Base-by-base conservation (phyloP, 1,140 invertebrate species). In the Parapsyche elsis region DNA sequence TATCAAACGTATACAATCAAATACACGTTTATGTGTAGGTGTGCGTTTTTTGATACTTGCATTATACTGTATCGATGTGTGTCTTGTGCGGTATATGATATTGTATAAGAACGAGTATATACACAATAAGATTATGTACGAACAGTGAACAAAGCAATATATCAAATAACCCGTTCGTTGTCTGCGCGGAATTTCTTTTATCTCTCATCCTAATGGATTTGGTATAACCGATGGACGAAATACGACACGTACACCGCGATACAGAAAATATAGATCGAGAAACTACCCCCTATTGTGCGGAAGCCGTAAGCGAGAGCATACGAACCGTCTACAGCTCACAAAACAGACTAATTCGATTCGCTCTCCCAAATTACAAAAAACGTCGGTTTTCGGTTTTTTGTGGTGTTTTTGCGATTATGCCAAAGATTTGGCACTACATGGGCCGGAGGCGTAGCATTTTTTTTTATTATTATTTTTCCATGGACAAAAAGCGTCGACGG, bases 191-290 rank as follows among this genome's bases (percentile, higher is more conserved):
- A 30, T 77, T 81, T 78, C 76, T 75, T 81, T 81, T 81, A 76
- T 78, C 67, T 78, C 61, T 78, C 46, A 71, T 67, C 53, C 76
- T 81, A 81, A 81, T 81, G 80, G 80, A 81, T 81, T 81, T 81
- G 74, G 76, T 81, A 81, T 78, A 81, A 81, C 76, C 80, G 71
- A 78, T 76, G 76, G 76, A 73, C 76, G 80, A 81, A 81, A 81
- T 78, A 81, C 76, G 80, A 81, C 80, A 81, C 80, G 67, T 79
- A 14, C 57, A 21, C 9, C 57, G 57, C 64, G 64, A 67, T 24
- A 67, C 64, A 30, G 64, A 67, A 67, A 67, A 38, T 38, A 38
- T 38, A 38, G 1, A 7, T 38, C n/a, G n/a, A n/a, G n/a, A 38
- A 7, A 38, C 30, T 38, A 1, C 7, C 30, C 30, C 30, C 30